Conservation (phyloP, 2,888 invertebrate species). For the Diaphora mendica region DNA sequence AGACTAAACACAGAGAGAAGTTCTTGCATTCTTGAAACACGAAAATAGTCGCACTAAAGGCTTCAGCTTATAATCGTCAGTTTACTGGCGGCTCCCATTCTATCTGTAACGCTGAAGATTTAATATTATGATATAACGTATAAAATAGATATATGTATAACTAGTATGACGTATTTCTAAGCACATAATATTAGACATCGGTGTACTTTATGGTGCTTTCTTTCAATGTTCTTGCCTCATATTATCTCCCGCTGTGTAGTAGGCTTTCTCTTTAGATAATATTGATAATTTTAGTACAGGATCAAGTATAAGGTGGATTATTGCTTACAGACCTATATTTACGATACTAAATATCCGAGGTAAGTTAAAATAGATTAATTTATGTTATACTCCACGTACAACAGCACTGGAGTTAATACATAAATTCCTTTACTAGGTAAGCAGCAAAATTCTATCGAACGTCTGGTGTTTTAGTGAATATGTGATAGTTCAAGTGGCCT, state of each 20-base stretch:
- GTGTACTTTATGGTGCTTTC: background rate
- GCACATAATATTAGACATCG: background rate
- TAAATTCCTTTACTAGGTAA: slow-evolving; percentile 1
- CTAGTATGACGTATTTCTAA: background rate
- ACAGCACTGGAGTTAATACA: background rate
- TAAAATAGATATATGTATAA: background rate
- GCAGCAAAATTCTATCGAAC: slow-evolving; percentile 13
- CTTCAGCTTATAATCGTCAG: background rate
- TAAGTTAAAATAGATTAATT: background rate
- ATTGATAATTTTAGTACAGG: background rate
- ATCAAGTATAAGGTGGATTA: background rate
- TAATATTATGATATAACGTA: too few relatives aligned
- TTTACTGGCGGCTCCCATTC: background rate
- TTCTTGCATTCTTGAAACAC: too few relatives aligned
- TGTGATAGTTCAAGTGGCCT: slow-evolving; percentile 17
- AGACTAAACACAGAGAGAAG: background rate
- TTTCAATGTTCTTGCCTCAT: background rate
- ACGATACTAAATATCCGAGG: background rate
- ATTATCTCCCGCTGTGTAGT: background rate
- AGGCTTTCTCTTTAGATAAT: background rate
- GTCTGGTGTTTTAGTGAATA: slow-evolving; percentile 15
- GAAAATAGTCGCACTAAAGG: too few relatives aligned
- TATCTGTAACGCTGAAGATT: background rate
- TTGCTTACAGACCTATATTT: background rate
- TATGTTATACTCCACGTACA: background rate